These are phyloP conservation scores for Hippasteria phrygiana DNA, from an alignment of 53 echinoderm and acorn worm species.

Conservation along the genomic window DNA sequence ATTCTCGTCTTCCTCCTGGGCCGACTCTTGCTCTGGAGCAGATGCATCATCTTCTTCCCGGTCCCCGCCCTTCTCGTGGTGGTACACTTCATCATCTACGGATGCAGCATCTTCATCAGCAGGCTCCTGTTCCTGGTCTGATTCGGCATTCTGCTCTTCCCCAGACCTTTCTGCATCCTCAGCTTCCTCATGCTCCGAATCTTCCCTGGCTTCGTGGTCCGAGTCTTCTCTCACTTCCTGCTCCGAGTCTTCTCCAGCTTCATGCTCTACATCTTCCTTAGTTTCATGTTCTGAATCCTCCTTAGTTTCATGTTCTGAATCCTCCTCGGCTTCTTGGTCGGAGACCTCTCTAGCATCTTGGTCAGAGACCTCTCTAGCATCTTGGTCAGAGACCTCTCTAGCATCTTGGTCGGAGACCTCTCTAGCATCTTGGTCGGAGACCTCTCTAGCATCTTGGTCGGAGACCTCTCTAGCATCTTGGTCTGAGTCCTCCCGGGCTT, in stretches of 20 bases:
- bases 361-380: neutral
- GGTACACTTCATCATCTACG: slow-evolving; percentile 39
- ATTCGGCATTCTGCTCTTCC: slow-evolving; percentile 20
- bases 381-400: slow-evolving; percentile 15
- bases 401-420: slow-evolving; percentile 42
- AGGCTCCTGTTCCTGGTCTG: slow-evolving; percentile 8
- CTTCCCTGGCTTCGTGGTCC: neutral
- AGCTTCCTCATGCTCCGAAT: slow-evolving; percentile 7
- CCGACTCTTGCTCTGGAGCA: slow-evolving; percentile 29
- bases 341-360: slow-evolving; percentile 25
- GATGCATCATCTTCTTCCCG: slow-evolving; percentile 39
- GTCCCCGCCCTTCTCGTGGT: neutral
- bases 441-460: slow-evolving; percentile 22
- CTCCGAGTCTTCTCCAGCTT: slow-evolving; percentile 42
- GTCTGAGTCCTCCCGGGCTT: slow-evolving; percentile 18
- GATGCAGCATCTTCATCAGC: slow-evolving; percentile 49
- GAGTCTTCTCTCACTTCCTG: slow-evolving; percentile 21
- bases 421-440: neutral
- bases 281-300: slow-evolving; percentile 21
- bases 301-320: neutral
- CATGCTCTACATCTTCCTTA: slow-evolving; percentile 11
- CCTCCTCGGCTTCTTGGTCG: slow-evolving; percentile 11
- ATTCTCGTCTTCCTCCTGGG: slow-evolving; percentile 20
- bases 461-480: slow-evolving; percentile 24
- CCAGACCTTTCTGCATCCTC: slow-evolving; percentile 9